A percentile compares a stretch with the other conserved stretches of the same genome.
These are phyloP conservation scores for Steatocranus sp. DNA, from an alignment of 2,797 vertebrate genomes.

Conservation along the genomic window DNA sequence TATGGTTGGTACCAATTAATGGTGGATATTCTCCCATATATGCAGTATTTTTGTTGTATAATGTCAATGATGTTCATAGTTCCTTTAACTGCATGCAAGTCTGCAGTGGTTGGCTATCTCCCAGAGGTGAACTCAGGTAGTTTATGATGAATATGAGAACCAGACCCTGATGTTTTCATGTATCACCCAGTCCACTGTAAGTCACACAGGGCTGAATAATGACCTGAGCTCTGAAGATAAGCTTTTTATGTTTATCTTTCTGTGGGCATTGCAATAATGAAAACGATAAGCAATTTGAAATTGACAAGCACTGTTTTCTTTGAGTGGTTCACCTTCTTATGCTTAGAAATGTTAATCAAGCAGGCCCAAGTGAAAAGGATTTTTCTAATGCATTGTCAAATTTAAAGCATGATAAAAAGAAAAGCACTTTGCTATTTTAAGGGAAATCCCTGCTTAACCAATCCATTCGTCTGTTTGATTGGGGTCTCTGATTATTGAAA, in stretches of 20 bases:
- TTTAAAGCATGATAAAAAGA: neutral
- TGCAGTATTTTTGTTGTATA: neutral
- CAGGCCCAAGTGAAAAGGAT: neutral
- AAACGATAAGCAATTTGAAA: neutral
- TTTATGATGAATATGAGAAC: neutral
- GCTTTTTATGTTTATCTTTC: neutral
- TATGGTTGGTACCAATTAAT: neutral
- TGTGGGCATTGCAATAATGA: neutral
- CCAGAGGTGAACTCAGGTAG: neutral
- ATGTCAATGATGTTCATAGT: neutral
- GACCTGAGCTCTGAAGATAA: neutral
- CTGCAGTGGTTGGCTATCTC: neutral
- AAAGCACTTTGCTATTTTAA: neutral
- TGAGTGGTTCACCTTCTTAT: neutral
- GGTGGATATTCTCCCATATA: neutral
- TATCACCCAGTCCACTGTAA: fast-evolving
- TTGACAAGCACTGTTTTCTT: neutral
- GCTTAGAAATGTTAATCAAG: neutral
- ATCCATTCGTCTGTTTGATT: neutral
- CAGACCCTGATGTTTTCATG: neutral
- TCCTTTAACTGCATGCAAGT: neutral
- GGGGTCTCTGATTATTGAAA: neutral
- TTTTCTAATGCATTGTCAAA: neutral
- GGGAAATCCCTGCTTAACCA: neutral
- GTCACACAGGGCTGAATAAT: neutral